A percentile compares a stretch with the other conserved stretches of the same genome.
These are phyloP conservation scores for Pocillopora verrucosa DNA, from an alignment of 64 coral and sea anemone species.

Conservation along the genomic window DNA sequence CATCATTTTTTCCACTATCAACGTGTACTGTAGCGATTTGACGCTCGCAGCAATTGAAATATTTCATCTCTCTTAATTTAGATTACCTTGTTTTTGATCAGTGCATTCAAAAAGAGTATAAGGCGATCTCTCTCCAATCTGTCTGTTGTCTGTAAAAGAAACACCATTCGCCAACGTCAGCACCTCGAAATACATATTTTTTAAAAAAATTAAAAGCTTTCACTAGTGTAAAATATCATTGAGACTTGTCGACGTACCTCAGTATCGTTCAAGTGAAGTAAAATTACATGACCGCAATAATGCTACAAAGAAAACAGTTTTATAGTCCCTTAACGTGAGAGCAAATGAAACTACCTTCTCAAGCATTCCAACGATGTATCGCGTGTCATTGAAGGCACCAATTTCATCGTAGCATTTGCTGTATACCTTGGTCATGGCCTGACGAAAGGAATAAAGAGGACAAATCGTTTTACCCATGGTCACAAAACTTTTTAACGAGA, in stretches of 20 bases:
- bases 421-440: conserved; percentile 99
- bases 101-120: conserved; percentile 84
- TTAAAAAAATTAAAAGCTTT: too few relatives aligned
- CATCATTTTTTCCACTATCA: too few relatives aligned
- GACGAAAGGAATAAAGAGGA: neutral
- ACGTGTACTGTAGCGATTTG: too few relatives aligned
- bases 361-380: conserved; percentile 98
- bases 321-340: too few relatives aligned
- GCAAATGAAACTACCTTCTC: conserved; percentile 61
- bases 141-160: conserved; percentile 67
- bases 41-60: too few relatives aligned
- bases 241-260: too few relatives aligned
- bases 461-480: neutral
- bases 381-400: conserved; percentile 96
- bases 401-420: conserved; percentile 94
- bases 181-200: neutral
- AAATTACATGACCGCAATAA: too few relatives aligned
- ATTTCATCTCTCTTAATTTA: too few relatives aligned
- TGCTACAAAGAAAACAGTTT: too few relatives aligned
- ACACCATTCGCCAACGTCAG: conserved; percentile 3
- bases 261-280: too few relatives aligned
- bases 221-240: too few relatives aligned
- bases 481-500: too few relatives aligned
- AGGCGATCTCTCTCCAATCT: conserved; percentile 95
- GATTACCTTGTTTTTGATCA: conserved; percentile 91